Evolutionary conservation across 37 sponge, comb jelly and placozoan species (phyloP).

Genomic region (Tethya wilhelma): DNA sequence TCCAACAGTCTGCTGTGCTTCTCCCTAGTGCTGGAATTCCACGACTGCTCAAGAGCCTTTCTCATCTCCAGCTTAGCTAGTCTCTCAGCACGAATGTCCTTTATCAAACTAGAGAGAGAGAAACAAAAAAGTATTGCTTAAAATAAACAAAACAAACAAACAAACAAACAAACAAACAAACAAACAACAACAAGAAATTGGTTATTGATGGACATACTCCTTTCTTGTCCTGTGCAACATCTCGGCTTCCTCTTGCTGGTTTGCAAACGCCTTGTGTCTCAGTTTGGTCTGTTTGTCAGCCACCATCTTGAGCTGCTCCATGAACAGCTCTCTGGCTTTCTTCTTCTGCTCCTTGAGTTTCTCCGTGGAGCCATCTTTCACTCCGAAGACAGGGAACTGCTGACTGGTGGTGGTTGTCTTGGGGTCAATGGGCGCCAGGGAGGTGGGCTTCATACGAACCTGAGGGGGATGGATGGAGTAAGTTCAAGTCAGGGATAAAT

Average conservation of each 20-base stretch:
- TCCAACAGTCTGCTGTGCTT: conserved; percentile 40
- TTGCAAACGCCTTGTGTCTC: background rate
- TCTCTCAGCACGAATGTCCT: conserved; percentile 39
- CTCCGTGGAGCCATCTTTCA: conserved; percentile 40
- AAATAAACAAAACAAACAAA: background rate
- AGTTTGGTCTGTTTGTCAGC: conserved; percentile 50
- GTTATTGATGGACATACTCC: conserved; percentile 30
- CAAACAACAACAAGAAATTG: background rate
- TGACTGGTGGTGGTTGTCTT: background rate
- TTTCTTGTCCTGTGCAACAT: conserved; percentile 59
- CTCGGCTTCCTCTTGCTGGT: conserved; percentile 65
- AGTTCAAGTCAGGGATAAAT: background rate
- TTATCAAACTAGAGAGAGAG: conserved; percentile 37
- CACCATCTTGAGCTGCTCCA: conserved; percentile 68
- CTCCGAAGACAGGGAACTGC: conserved; percentile 83
- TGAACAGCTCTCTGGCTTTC: conserved; percentile 41
- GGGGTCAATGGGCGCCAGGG: background rate
- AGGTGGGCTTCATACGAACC: background rate
- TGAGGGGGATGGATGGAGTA: background rate
- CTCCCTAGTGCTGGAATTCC: conserved; percentile 45
- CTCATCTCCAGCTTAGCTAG: conserved; percentile 6
- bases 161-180: background rate
- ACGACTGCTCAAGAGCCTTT: conserved; percentile 61
- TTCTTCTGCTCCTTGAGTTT: conserved; percentile 33
- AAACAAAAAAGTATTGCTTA: no score